Conservation (phyloP, 1,140 invertebrate genomes). For the Drosophila nebulosa region DNA sequence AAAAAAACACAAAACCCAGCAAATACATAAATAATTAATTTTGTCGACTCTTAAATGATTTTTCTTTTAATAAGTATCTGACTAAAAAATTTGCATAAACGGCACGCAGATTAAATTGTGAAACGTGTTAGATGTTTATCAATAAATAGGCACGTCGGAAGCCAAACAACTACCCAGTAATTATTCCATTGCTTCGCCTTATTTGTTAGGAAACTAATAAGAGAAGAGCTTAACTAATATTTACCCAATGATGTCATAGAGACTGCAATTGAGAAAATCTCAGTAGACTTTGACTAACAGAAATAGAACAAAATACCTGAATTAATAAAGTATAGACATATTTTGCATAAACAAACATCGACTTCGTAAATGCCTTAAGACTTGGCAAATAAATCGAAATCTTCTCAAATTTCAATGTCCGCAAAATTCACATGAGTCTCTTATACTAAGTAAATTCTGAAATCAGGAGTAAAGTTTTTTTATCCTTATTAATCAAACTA, state of each 20-base stretch:
- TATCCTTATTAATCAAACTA: too few relatives aligned
- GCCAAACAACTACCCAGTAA: not conserved
- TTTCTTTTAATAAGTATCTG: slow-evolving; percentile 29
- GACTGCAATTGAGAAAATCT: not conserved
- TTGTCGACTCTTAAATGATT: slow-evolving; percentile 10
- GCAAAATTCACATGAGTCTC: too few relatives aligned
- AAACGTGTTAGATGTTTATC: slow-evolving; percentile 74
- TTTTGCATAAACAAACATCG: too few relatives aligned
- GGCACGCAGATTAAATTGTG: slow-evolving; percentile 64
- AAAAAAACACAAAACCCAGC: not conserved
- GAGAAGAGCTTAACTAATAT: not conserved
- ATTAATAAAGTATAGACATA: not conserved
- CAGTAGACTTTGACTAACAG: not conserved
- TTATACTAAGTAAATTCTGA: too few relatives aligned
- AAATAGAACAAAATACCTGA: too few relatives aligned
- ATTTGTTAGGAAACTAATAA: slow-evolving; percentile 13
- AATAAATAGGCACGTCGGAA: slow-evolving; percentile 42
- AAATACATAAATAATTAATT: not conserved
- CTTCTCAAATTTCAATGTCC: too few relatives aligned
- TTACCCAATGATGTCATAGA: not conserved
- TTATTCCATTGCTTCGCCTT: slow-evolving; percentile 7
- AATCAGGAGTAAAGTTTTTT: too few relatives aligned
- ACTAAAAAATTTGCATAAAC: slow-evolving; percentile 54
- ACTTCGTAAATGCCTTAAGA: too few relatives aligned
- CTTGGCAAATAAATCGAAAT: too few relatives aligned